Evolutionary conservation across 23 tunicate genomes (phyloP).

Genomic region (Clavelina lepadiformis): DNA sequence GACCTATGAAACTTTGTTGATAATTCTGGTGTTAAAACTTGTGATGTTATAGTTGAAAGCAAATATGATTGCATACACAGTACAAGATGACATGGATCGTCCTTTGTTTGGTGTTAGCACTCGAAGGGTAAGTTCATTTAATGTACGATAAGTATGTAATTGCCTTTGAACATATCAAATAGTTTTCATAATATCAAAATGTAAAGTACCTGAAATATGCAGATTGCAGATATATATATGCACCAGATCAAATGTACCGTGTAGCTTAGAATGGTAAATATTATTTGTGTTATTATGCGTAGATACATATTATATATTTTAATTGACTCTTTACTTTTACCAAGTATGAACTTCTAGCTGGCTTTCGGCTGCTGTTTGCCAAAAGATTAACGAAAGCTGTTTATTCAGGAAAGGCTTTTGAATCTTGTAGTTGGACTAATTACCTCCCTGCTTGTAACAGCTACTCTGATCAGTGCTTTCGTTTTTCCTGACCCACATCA

Average conservation of each 20-base stretch:
- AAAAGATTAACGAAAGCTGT: too few species aligned
- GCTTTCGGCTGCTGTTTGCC: too few species aligned
- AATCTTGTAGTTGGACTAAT: conserved; percentile 66
- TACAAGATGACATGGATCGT: conserved; percentile 55
- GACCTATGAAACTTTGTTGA: too few species aligned
- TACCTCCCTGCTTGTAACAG: conserved; percentile 37
- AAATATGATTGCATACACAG: conserved; percentile 37
- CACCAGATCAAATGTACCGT: too few species aligned
- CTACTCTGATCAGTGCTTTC: conserved; percentile 63
- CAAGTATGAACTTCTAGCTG: too few species aligned
- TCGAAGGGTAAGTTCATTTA: conserved; percentile 43
- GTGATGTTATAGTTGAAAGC: too few species aligned
- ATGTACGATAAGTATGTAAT: not conserved
- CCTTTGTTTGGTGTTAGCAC: conserved; percentile 91
- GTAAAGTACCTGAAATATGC: not conserved
- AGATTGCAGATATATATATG: not conserved
- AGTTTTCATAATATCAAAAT: not conserved
- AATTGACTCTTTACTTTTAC: too few species aligned
- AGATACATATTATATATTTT: too few species aligned
- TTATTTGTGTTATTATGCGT: too few species aligned
- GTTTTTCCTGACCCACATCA: conserved; percentile 6
- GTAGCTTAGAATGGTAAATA: too few species aligned
- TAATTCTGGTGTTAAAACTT: too few species aligned
- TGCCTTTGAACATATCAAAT: not conserved
- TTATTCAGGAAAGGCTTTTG: conserved; percentile 53